Evolutionary conservation across 2,888 invertebrate species (phyloP).

Genomic region (Pomacea canaliculata): DNA sequence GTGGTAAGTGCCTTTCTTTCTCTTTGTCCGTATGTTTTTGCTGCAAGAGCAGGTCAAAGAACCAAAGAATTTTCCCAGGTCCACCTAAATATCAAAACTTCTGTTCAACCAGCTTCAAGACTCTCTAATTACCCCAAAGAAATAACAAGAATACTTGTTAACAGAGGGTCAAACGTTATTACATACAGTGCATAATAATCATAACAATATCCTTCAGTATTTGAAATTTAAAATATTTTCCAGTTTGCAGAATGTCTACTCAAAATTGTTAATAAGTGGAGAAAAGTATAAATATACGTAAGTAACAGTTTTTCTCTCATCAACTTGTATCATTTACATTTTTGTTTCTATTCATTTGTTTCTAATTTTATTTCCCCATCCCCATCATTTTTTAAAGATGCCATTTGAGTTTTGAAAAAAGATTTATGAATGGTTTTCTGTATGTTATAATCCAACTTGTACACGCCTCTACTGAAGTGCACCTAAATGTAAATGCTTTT

Average conservation of each 20-base stretch:
- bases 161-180: no score
- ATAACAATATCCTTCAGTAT: no score
- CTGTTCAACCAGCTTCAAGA: background rate
- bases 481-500: no score
- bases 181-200: no score
- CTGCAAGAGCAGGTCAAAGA: background rate
- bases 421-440: no score
- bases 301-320: conserved; percentile 65
- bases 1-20: conserved; percentile 72
- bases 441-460: no score
- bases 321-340: background rate
- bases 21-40: background rate
- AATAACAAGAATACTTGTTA: no score
- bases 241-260: conserved; percentile 83
- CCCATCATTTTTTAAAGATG: no score
- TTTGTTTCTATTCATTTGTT: background rate
- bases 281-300: conserved; percentile 82
- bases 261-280: conserved; percentile 82
- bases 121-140: background rate
- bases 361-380: no score
- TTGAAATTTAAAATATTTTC: conserved; percentile 39
- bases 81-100: background rate
- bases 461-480: no score
- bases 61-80: background rate
- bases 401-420: no score